Conservation (phyloP, 2,888 invertebrate genomes). For the Phania funesta region DNA sequence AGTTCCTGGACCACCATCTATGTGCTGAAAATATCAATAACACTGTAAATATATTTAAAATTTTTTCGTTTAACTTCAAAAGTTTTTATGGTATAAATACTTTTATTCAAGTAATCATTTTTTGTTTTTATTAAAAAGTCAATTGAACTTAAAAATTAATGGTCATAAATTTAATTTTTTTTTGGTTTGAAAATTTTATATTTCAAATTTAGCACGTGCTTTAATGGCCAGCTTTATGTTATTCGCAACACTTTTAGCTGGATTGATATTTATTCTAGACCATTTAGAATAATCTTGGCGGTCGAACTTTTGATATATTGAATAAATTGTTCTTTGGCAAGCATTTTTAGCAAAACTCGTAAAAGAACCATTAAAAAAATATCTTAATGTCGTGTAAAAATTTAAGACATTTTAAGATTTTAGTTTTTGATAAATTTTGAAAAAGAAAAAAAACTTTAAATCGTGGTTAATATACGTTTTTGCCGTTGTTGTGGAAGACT, state of each 20-base stretch:
- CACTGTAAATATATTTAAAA: conserved; percentile 43
- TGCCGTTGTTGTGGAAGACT: conserved; percentile 39
- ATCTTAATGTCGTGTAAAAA: conserved; percentile 44
- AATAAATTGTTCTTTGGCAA: conserved; percentile 57
- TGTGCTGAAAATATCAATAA: conserved; percentile 62
- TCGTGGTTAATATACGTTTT: conserved; percentile 4
- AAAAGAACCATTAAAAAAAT: conserved; percentile 36
- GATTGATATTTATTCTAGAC: conserved; percentile 36
- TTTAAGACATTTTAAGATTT: conserved; percentile 54
- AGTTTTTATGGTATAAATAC: conserved; percentile 13
- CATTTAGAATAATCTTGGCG: conserved; percentile 63
- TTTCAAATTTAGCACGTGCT: conserved; percentile 58
- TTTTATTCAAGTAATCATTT: conserved; percentile 19
- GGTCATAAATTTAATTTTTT: conserved; percentile 38
- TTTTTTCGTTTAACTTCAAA: conserved; percentile 6
- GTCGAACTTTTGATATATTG: conserved; percentile 63
- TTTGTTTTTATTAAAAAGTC: conserved; percentile 51
- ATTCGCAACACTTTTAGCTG: conserved; percentile 13
- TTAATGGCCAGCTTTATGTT: conserved; percentile 38
- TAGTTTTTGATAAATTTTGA: conserved; percentile 32
- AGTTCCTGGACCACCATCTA: conserved; percentile 66
- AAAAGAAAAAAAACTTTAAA: conserved; percentile 1
- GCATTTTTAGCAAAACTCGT: background rate
- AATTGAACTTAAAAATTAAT: conserved; percentile 59
- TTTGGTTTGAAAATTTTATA: conserved; percentile 15